phyloP scores from a whole-genome alignment of 1,140 invertebrate species.

The Brachystomella parvula region DNA sequence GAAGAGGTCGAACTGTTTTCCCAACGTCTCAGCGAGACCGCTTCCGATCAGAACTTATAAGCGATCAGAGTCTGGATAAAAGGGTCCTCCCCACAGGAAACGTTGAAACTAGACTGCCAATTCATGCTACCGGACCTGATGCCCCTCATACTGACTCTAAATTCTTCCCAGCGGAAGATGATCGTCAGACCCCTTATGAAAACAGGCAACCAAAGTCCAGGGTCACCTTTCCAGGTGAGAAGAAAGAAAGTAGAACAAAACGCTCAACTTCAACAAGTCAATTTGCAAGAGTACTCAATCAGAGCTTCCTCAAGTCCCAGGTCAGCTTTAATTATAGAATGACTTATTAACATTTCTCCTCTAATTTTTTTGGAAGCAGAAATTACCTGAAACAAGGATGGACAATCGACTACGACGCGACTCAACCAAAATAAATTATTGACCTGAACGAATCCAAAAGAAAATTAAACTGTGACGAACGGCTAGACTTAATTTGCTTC shows the following conservation, averaged over 20 bases:
- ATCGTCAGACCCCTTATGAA: not conserved
- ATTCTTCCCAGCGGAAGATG: conserved; percentile 15
- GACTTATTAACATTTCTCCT: too few relatives aligned
- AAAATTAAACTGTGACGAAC: too few relatives aligned
- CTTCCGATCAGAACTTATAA: not conserved
- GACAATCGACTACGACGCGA: too few relatives aligned
- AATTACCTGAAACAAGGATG: too few relatives aligned
- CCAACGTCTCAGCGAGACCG: not conserved
- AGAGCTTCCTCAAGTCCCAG: too few relatives aligned
- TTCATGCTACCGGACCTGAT: conserved; percentile 10
- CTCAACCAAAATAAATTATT: too few relatives aligned
- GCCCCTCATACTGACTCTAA: not conserved
- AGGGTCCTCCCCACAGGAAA: conserved; percentile 6
- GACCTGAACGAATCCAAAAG: too few relatives aligned
- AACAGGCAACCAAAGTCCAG: conserved; percentile 7
- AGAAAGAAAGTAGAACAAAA: conserved; percentile 12
- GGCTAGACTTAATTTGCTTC: too few relatives aligned
- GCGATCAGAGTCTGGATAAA: not conserved
- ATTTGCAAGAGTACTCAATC: not conserved
- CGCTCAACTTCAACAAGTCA: not conserved
- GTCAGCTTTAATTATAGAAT: too few relatives aligned
- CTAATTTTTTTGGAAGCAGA: too few relatives aligned
- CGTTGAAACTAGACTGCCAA: conserved; percentile 22
- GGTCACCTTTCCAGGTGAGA: conserved; percentile 24
- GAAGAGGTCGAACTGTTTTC: conserved; percentile 6